Conservation (phyloP, 2,797 vertebrate genomes). For the Lepilemur ruficaudatus region DNA sequence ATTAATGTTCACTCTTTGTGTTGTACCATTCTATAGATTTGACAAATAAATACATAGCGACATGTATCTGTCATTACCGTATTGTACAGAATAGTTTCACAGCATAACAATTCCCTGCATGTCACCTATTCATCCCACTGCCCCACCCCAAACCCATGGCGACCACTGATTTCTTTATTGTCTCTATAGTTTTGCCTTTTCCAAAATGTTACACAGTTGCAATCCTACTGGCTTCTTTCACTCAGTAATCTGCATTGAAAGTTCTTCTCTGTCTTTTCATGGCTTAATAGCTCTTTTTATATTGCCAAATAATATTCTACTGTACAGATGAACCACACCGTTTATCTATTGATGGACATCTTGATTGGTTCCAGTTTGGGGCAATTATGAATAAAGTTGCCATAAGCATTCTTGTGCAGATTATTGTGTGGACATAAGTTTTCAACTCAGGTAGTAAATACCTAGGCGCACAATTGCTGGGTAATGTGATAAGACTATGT, state of each 20-base stretch:
- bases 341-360: not conserved
- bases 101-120: not conserved
- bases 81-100: not conserved
- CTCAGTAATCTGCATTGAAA: not conserved
- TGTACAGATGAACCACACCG: not conserved
- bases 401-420: not conserved
- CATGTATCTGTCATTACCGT: not conserved
- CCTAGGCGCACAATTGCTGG: not conserved
- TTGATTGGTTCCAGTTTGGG: not conserved
- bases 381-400: not conserved
- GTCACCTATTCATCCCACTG: not conserved
- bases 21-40: not conserved
- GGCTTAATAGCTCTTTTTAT: not conserved
- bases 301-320: not conserved
- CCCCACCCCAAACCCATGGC: not conserved
- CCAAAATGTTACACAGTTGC: not conserved
- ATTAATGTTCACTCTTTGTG: not conserved
- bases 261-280: not conserved
- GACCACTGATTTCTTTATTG: not conserved
- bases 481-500: not conserved
- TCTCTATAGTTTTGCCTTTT: constrained; percentile 26
- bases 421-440: not conserved
- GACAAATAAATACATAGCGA: not conserved
- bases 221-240: not conserved
- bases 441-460: not conserved